Conservation (phyloP, 2,888 invertebrate species). For the Trichacis sp. region DNA sequence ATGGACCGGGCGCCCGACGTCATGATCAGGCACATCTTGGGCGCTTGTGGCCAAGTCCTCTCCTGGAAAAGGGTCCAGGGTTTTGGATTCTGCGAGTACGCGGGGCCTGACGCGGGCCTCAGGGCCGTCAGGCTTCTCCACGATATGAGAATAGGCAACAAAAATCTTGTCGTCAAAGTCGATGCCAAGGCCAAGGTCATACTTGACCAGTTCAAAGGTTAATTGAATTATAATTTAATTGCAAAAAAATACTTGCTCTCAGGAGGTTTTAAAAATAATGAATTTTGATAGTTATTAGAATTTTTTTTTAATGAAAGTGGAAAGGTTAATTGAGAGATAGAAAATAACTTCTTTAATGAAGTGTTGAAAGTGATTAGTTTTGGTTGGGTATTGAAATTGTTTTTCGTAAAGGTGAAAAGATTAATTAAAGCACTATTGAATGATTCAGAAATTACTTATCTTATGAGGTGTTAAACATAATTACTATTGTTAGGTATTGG, state of each 20-base stretch:
- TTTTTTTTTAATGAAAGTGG: too few species aligned
- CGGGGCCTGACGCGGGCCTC: conserved; percentile 94
- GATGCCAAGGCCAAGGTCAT: conserved; percentile 97
- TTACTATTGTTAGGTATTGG: too few species aligned
- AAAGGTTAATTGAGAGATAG: too few species aligned
- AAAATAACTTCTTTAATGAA: too few species aligned
- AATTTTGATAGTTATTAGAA: too few species aligned
- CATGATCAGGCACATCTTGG: conserved; percentile 92
- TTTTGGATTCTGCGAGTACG: conserved; percentile 98
- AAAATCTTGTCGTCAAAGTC: conserved; percentile 93
- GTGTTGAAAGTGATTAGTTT: too few species aligned
- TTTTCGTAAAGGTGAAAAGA: too few species aligned
- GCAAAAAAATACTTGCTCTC: neutral
- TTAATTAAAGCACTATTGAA: too few species aligned
- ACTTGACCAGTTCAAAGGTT: conserved; percentile 92
- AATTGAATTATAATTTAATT: conserved; percentile 20
- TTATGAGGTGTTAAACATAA: too few species aligned
- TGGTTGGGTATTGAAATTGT: too few species aligned
- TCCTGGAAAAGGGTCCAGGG: conserved; percentile 98
- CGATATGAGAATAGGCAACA: conserved; percentile 92
- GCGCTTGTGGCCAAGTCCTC: conserved; percentile 93
- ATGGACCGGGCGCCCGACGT: conserved; percentile 94
- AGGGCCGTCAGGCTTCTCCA: conserved; percentile 93
- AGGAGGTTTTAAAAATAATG: too few species aligned
- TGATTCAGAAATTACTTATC: too few species aligned